Evolutionary conservation across 92 coral and sea anemone genomes (phyloP), one percentile per base, ranked within the genome.

Genomic region (Palythoa grandiflora): DNA sequence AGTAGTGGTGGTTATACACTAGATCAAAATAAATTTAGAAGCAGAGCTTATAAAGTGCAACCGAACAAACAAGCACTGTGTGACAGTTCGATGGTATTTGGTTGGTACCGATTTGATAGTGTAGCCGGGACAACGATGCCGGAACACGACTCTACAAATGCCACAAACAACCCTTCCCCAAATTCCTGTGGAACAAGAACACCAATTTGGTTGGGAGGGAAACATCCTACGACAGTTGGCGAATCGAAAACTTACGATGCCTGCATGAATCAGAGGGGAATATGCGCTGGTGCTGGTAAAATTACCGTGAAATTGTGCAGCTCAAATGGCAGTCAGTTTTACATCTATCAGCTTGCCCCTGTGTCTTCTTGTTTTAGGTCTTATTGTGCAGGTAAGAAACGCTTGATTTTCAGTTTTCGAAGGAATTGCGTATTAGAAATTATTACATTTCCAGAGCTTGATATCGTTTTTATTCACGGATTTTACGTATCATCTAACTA

Each of bases 31-130:
- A 19, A 35, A 6, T 77, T 50, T 61, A 51, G 81, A 77, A 77
- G 81, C n/a, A 77, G 63, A 20, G 81, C 81, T 2, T 77, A 77
- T 51, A 38, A 35, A 6, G 68, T 77, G 6, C 63, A 51, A 12
- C 20, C 66, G 38, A 77, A 52, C 40, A 77, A 77, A 35, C 81
- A 35, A 19, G 65, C 81, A 3, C 19, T 77, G 17, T 77, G 80
- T 63, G 80, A 76, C 80, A 50, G n/a, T 21, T 12, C 80, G 28
- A 76, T 76, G 80, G 20, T 11, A 35, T 13, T 63, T n/a, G 80
- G 80, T 17, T 76, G 80, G 80, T 76, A 76, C 65, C 51, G 80
- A 36, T 76, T 76, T 48, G 40, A 12, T n/a, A 52, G 80, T 19
- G 13, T 52, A n/a, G 80, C 80, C 51, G 80, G 80, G 21, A 20